phyloP scores from a whole-genome alignment of 1,140 invertebrate species.

The Nylanderia fulva region DNA sequence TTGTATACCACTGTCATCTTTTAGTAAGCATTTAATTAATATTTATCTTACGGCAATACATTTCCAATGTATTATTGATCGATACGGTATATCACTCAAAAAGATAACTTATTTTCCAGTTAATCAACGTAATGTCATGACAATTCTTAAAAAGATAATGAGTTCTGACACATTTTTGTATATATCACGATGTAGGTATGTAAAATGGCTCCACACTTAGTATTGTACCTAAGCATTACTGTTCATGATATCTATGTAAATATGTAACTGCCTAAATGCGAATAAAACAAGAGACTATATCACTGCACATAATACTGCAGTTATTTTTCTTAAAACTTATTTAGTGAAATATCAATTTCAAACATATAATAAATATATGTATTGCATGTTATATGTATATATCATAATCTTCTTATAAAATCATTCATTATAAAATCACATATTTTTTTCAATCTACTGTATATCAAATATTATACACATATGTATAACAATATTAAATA shows the following conservation, averaged over 20 bases:
- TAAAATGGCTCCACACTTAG: constrained; percentile 77
- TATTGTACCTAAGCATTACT: constrained; percentile 77
- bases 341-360: not conserved
- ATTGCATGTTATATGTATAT: no score
- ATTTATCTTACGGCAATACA: constrained; percentile 29
- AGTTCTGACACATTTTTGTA: constrained; percentile 78
- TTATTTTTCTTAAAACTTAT: constrained; percentile 28
- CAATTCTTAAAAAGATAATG: constrained; percentile 23
- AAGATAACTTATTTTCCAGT: constrained; percentile 53
- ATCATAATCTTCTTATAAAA: not conserved
- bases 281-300: constrained; percentile 76
- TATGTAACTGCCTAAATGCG: constrained; percentile 84
- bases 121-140: constrained; percentile 37
- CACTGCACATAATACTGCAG: constrained; percentile 67
- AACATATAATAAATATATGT: not conserved
- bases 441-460: no score
- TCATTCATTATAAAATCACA: no score
- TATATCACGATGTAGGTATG: constrained; percentile 80
- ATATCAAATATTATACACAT: no score
- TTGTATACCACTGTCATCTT: constrained; percentile 53
- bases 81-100: constrained; percentile 37
- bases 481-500: no score
- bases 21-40: constrained; percentile 51
- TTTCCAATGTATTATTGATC: constrained; percentile 7
- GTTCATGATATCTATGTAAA: constrained; percentile 84